Base-by-base conservation (phyloP, 2,797 vertebrate genomes). In the Anguilla marmorata region DNA sequence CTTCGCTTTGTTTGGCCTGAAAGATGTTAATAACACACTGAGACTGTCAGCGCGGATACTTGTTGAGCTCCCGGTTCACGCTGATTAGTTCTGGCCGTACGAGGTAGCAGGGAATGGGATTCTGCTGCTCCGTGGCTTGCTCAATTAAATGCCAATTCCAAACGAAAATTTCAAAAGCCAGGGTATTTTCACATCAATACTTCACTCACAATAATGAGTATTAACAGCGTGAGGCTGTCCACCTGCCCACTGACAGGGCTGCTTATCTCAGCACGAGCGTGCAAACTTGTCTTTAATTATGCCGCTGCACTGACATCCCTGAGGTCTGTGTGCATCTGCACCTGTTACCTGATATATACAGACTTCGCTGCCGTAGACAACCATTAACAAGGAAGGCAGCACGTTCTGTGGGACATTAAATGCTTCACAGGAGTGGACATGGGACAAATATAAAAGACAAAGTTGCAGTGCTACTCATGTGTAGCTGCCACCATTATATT, bases 21-120 rank as follows among this genome's bases (percentile, higher is more conserved):
- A 85, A 37, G 54, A 66, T 63, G 56, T 60, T 37, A 85, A 30
- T 54, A 33, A 85, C 27, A n/a, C 41, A 48, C 56, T 66, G 33
- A 45, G 84, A 66, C 56, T 66, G 58, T 85, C 58, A 85, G n/a
- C 33, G 11, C 84, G 3, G 7, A 85, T 37, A 85, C 54, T 33
- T 85, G 52, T 60, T 60, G 84, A 85, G 4, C 8, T n/a, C 63
- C 24, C 63, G 21, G 63, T 66, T 66, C 63, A 66, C 21, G 7
- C 63, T 66, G 63, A 66, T 66, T n/a, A 66, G 63, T 66, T 66
- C 21, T 66, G 63, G 63, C 21, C 21, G 4, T 66, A 66, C 7
- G 63, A 66, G 63, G 63, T n/a, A 66, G 63, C 24, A 3, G 63
- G 24, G n/a, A 24, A 66, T 66, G 63, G 24, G 19, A 60, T 60